Conservation (phyloP, 2,888 invertebrate species). For the Tipula vernalis region DNA sequence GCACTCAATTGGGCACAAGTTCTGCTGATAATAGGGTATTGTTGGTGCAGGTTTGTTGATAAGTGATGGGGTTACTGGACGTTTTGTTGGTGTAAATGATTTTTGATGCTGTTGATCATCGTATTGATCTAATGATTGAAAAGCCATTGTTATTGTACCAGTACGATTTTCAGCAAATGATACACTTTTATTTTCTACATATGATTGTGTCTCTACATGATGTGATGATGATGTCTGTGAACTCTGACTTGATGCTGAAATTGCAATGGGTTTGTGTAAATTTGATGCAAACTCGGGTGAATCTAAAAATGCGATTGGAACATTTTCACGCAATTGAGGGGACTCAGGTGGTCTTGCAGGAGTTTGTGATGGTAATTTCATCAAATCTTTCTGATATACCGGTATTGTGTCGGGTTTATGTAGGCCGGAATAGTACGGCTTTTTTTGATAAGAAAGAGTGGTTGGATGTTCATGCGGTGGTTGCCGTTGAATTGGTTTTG, state of each 20-base stretch:
- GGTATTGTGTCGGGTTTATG: constrained; percentile 51
- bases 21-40: constrained; percentile 68
- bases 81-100: constrained; percentile 36
- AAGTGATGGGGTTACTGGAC: constrained; percentile 56
- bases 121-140: constrained; percentile 45
- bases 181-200: constrained; percentile 27
- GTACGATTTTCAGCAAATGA: constrained; percentile 34
- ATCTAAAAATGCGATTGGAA: constrained; percentile 35
- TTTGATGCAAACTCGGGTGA: constrained; percentile 19
- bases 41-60: constrained; percentile 58
- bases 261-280: constrained; percentile 25
- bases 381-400: constrained; percentile 50
- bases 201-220: constrained; percentile 23
- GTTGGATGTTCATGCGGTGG: background rate
- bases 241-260: constrained; percentile 18
- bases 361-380: constrained; percentile 44
- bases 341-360: constrained; percentile 44
- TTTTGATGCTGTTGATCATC: constrained; percentile 17
- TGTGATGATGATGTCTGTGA: constrained; percentile 20
- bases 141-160: constrained; percentile 47
- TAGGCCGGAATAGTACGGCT: constrained; percentile 37
- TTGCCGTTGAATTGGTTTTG: constrained; percentile 18
- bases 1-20: constrained; percentile 56
- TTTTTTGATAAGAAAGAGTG: constrained; percentile 9
- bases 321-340: constrained; percentile 37